Percentiles rank a stretch among this genome's conserved stretches.
Evolutionary conservation across 2,888 invertebrate genomes (phyloP).

Genomic region (Cheilosia vernalis): DNA sequence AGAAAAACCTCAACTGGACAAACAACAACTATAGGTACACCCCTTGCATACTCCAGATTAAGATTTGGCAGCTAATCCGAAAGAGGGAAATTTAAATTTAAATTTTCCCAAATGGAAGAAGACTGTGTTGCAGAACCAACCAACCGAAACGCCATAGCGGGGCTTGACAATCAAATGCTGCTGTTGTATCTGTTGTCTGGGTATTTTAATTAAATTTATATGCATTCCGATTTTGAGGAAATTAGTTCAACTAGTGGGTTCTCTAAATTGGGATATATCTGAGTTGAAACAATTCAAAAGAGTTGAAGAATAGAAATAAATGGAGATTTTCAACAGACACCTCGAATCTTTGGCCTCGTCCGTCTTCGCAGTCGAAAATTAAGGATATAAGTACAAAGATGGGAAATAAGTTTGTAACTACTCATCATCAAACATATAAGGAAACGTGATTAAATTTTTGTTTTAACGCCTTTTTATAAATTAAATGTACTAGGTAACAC

Average conservation of each 20-base stretch:
- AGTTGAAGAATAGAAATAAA: background rate
- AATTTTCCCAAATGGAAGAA: constrained; percentile 25
- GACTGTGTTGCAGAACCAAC: background rate
- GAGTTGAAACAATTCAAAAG: background rate
- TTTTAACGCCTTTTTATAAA: too few relatives aligned
- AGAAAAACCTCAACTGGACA: background rate
- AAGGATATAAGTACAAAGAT: too few relatives aligned
- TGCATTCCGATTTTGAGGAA: constrained; percentile 23
- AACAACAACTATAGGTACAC: background rate
- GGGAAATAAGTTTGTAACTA: too few relatives aligned
- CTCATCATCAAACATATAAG: too few relatives aligned
- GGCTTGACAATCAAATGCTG: constrained; percentile 24
- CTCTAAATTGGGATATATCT: background rate
- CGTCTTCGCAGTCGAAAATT: too few relatives aligned
- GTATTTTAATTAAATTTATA: constrained; percentile 64
- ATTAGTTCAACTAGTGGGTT: constrained; percentile 12
- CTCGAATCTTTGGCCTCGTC: too few relatives aligned
- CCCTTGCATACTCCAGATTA: background rate
- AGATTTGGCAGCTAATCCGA: constrained; percentile 55
- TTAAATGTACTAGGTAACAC: too few relatives aligned
- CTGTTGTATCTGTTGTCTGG: constrained; percentile 47
- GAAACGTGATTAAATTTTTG: too few relatives aligned
- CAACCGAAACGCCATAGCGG: constrained; percentile 1
- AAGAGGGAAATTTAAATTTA: constrained; percentile 47
- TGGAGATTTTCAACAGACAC: background rate